Evolutionary conservation across 1,140 invertebrate genomes (phyloP), one percentile per base, ranked within the genome.

Genomic region (Agrilus planipennis): DNA sequence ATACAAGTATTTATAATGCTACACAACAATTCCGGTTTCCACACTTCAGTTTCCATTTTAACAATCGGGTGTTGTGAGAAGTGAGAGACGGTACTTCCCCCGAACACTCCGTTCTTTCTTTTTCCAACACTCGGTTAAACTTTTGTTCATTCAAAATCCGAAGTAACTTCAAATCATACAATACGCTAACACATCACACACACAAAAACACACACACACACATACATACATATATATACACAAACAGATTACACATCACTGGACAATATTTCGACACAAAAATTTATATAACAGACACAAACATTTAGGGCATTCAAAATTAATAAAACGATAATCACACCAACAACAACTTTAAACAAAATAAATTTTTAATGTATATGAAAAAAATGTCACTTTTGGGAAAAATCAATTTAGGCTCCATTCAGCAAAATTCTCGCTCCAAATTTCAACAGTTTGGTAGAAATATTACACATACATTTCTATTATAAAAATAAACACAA

Each of bases 341-440:
- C 20, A 19, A 36, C 25, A 16, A 36, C 29, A 9, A 32, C 15
- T 19, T 37, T 34, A 27, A 16, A 38, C 31, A 35, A 22, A 10
- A 41, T 6, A 36, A 42, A 38, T 16, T 12, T 20, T 12, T 46
- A 55, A 51, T 42, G 52, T 43, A 44, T 35, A 53, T 45, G 38
- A 30, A 39, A 39, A 45, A 54, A 57, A 55, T 34, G 57, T 60
- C 57, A 60, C 57, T 60, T 60, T 60, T 60, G 57, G 57, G 57
- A 58, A 55, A 55, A 46, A 41, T 49, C 49, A 58, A 47, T 58
- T 57, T 55, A 40, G 54, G 53, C 51, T 39, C 45, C 45, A 42
- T 39, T 37, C 27, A 41, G 42, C 29, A 43, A 48, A 54, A 51
- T 47, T 44, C 46, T 14, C 27, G 25, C 34, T 42, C 39, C 14